Evolutionary conservation across 1,140 invertebrate species (phyloP).

Genomic region (Eumaeus atala): DNA sequence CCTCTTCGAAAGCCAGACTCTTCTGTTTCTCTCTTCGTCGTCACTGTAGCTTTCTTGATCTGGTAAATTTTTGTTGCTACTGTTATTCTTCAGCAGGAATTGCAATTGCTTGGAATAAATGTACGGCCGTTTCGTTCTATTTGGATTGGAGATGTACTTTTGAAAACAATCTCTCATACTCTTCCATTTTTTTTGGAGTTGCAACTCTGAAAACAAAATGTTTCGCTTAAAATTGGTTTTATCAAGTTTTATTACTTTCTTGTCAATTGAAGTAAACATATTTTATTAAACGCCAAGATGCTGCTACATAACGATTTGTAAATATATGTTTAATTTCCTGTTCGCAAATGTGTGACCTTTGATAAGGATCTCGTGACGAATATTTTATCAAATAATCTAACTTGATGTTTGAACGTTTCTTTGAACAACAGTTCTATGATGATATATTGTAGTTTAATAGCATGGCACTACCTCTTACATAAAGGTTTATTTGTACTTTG

Average conservation of each 20-base stretch:
- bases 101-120: conserved; percentile 50
- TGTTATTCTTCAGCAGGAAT: conserved; percentile 46
- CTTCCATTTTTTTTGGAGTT: conserved; percentile 68
- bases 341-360: no score
- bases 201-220: conserved; percentile 49
- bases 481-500: no score
- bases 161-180: conserved; percentile 59
- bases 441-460: no score
- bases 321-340: no score
- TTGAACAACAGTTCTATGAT: no score
- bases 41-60: conserved; percentile 39
- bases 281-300: no score
- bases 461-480: no score
- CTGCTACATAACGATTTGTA: no score
- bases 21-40: conserved; percentile 30
- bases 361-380: neutral
- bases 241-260: neutral
- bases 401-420: neutral
- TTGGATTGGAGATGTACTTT: conserved; percentile 50
- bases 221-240: neutral
- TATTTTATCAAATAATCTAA: neutral
- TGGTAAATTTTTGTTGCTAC: conserved; percentile 17
- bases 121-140: conserved; percentile 47
- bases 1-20: conserved; percentile 39
- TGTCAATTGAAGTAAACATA: neutral